A percentile compares a stretch with the other conserved stretches of the same genome.
Conservation (phyloP, 2,797 vertebrate genomes). For the Parambassis ranga region DNA sequence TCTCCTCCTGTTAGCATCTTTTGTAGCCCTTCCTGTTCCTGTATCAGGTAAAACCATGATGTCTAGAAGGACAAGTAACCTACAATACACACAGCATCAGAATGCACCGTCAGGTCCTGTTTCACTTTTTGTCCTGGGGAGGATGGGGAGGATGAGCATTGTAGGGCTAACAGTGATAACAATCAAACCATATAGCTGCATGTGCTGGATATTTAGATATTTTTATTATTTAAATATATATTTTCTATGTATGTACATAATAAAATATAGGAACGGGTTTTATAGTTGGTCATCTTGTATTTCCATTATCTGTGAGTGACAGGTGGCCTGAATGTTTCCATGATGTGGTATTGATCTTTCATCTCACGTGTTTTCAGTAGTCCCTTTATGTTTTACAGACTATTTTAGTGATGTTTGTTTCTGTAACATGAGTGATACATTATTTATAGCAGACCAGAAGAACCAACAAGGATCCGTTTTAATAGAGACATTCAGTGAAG, state of each 20-base stretch:
- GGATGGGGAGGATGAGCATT: neutral
- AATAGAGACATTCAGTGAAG: conserved; percentile 29
- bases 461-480: conserved; percentile 31
- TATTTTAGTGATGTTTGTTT: conserved; percentile 19
- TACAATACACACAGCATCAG: conserved; percentile 7
- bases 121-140: conserved; percentile 2
- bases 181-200: no score
- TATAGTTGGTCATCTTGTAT: no score
- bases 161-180: no score
- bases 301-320: conserved; percentile 10
- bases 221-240: no score
- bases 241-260: no score
- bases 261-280: no score
- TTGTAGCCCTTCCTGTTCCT: conserved; percentile 6
- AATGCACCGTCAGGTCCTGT: conserved; percentile 13
- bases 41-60: conserved; percentile 30
- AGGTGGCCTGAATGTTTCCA: neutral
- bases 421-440: conserved; percentile 12
- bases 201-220: neutral
- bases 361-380: conserved; percentile 3
- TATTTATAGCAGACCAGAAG: conserved; percentile 37
- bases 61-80: conserved; percentile 16
- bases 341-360: conserved; percentile 7
- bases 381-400: conserved; percentile 5
- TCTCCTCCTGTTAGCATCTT: conserved; percentile 33